Percentiles rank a stretch among this genome's conserved stretches.
These are phyloP conservation scores for Zaprionus ghesquierei DNA, from an alignment of 1,140 invertebrate species.

Conservation along the genomic window DNA sequence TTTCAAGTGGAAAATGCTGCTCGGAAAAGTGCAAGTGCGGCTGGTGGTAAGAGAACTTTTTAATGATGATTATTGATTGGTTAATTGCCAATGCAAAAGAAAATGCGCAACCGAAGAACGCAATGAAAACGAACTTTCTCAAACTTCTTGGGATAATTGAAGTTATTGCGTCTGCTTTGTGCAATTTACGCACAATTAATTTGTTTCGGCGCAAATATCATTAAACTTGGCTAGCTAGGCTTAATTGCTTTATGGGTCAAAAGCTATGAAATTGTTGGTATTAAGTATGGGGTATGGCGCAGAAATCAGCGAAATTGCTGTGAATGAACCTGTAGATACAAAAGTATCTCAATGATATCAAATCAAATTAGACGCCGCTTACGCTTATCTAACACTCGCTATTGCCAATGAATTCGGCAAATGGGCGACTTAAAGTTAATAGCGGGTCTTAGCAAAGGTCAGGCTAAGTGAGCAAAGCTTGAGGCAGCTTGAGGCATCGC, in stretches of 20 bases:
- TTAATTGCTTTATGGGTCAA: neutral
- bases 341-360: neutral
- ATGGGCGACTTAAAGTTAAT: conserved; percentile 33
- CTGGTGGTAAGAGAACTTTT: conserved; percentile 46
- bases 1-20: conserved; percentile 31
- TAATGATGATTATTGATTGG: conserved; percentile 65
- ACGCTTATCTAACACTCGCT: neutral
- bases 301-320: neutral
- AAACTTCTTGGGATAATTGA: conserved; percentile 19
- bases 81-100: conserved; percentile 20
- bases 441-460: conserved; percentile 22
- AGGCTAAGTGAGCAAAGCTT: conserved; percentile 12
- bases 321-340: neutral
- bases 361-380: conserved; percentile 25
- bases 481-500: conserved; percentile 27
- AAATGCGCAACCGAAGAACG: neutral
- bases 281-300: no score
- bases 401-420: conserved; percentile 29
- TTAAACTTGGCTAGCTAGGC: neutral
- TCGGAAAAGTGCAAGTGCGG: conserved; percentile 25
- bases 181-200: conserved; percentile 22
- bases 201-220: neutral
- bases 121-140: conserved; percentile 29
- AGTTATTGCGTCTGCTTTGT: neutral
- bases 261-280: neutral